Evolutionary conservation across 2,888 invertebrate species (phyloP), one percentile per base, ranked within the genome.

Genomic region (Cyclophora punctaria): DNA sequence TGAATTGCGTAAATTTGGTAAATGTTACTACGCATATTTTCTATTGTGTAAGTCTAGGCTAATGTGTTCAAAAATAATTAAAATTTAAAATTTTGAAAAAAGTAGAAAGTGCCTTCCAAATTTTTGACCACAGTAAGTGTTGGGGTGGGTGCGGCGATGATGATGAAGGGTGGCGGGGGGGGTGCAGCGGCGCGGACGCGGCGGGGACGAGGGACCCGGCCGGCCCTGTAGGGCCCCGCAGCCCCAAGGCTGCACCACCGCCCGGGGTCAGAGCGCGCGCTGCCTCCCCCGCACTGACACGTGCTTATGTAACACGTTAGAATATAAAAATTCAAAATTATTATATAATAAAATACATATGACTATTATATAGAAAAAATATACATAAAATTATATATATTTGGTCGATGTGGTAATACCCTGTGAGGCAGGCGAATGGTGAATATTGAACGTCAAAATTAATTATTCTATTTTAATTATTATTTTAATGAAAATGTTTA

Each of bases 31-130:
- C 86, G 87, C 87, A 85, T 85, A 87, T 88, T 86, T 87, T 88
- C 85, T 89, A 89, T 86, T 89, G 78, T 87, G 80, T 89, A 89
- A 88, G 90, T 90, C 89, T 91, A 91, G 91, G 91, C 91, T 91
- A 90, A 92, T 93, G 92, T 93, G 92, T 93, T 93, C 92, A 92
- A 92, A 92, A 91, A 86, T 69, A 80, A 87, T 82, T 87, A 75
- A 87, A 89, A 79, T 74, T 80, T 71, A 78, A 84, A 86, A 80
- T 78, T 83, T 86, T 86, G 82, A 77, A 90, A 37, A 90, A 90
- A 91, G 93, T 93, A 93, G 93, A 92, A 93, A 93, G 93, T 93
- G 93, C 93, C 93, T 93, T 93, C 92, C 92, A 93, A 90, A 89
- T 86, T 86, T 86, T 88, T 87, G 88, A 89, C 88, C 88, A 89